Base-by-base conservation (phyloP, 2,888 invertebrate genomes). In the Blastobasis lacticolella region DNA sequence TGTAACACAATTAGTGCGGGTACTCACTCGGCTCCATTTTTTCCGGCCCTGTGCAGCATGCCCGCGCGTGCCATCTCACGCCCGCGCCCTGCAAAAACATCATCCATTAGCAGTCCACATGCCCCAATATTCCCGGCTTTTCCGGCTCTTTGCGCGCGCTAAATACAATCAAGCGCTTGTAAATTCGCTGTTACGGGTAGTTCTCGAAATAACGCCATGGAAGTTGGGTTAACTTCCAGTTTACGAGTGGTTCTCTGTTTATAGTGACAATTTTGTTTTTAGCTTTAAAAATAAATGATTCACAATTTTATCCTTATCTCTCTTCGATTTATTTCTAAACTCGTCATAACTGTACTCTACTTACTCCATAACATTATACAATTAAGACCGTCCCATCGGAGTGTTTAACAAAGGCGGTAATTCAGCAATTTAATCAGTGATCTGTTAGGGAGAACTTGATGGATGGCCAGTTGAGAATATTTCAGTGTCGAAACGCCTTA, bases 11-110 rank as follows among this genome's bases (percentile, higher is more conserved):
- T 57, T 54, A 51, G 52, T 46, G 57, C 52, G 52, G 54, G 60
- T 78, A 92, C 92, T 92, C 83, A 93, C 93, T 93, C 93, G 75
- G 92, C 90, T 87, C 92, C 91, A 86, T 92, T 92, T 90, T 92
- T 92, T 85, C 92, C 91, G 76, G 90, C 90, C 90, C 92, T 92
- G 88, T 93, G 92, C 88, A 92, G 91, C 90, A 93, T 93, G 78
- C 92, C 93, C 90, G 92, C 92, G 86, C 92, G 91, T 88, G 93
- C 92, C 93, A 93, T 93, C 89, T 91, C 91, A 91, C 90, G 88
- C 88, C 85, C 80, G 80, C 81, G 78, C 78, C 81, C 91, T 90
- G 86, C 57, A 85, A 85, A 80, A 80, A 72, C 72, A 75, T 66
- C 73, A 62, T 67, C 74, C 78, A 81, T 81, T 77, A 73, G 82